A percentile compares a stretch with the other conserved stretches of the same genome.
These are phyloP conservation scores for Rotaria socialis DNA, from an alignment of 2,888 invertebrate species.

Conservation along the genomic window DNA sequence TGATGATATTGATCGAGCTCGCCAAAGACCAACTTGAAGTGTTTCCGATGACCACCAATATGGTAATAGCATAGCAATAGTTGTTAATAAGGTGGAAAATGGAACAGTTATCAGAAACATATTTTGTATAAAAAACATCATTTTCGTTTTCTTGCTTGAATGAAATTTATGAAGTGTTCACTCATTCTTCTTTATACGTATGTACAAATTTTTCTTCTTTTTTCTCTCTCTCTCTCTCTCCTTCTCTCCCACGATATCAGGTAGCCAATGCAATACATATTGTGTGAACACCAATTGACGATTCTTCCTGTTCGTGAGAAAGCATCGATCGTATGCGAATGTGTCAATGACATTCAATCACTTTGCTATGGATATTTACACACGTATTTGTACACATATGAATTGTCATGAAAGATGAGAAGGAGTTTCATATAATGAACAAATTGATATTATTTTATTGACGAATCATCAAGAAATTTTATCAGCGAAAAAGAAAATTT, in stretches of 20 bases:
- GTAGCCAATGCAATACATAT: neutral
- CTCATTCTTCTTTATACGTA: neutral
- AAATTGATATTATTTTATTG: neutral
- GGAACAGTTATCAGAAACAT: constrained; percentile 20
- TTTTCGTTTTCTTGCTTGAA: neutral
- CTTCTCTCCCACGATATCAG: constrained; percentile 20
- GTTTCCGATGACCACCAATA: constrained; percentile 9
- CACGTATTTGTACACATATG: neutral
- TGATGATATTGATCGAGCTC: neutral
- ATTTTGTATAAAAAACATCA: neutral
- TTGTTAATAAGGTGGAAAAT: neutral
- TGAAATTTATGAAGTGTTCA: neutral
- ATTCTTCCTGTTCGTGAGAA: neutral
- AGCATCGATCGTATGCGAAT: constrained; percentile 14
- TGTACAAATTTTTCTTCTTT: neutral
- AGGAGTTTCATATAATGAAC: neutral
- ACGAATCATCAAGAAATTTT: neutral
- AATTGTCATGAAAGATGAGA: constrained; percentile 19
- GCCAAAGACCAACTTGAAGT: neutral
- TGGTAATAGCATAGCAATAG: neutral
- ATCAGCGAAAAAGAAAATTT: no score
- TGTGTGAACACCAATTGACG: constrained; percentile 20
- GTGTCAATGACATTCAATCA: neutral
- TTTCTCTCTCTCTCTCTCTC: neutral
- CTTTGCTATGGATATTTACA: constrained; percentile 26